Base-by-base conservation (phyloP, 2,797 vertebrate genomes). In the Sebastes goodei region DNA sequence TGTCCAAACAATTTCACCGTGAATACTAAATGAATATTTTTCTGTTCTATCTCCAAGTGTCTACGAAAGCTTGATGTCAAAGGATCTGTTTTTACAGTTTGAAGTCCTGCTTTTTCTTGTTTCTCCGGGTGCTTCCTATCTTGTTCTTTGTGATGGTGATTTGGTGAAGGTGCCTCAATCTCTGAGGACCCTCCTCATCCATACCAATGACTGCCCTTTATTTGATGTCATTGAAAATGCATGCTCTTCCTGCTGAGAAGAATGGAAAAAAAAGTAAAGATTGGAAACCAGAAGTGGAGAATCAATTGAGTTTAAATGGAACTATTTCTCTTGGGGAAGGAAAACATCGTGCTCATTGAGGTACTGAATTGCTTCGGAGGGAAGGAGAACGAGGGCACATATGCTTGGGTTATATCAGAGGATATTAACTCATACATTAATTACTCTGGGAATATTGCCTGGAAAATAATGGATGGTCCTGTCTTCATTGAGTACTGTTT, bases 291-390 rank as follows among this genome's bases (percentile, higher is more conserved):
- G 87, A 94, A 89, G 89, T 81, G 84, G 81, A 75, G 90, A 94
- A 95, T 95, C 93, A 96, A 93, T 95, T 92, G 93, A 88, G 91
- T 84, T 92, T 88, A 94, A 96, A 95, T 95, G 89, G 92, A 95
- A 93, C 82, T 80, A 84, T 82, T 92, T 88, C 94, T 94, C 93
- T 33, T 69, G 92, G 91, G 94, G 91, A 92, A 92, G 88, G 85
- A 87, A 94, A 94, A 93, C 92, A 93, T 93, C 90, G 92, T 74
- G 87, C 87, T 93, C 85, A 85, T 89, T 78, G 92, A 92, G 84
- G 81, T 87, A 78, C 91, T 82, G 86, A 93, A 96, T 94, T 95
- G 89, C 88, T 91, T 93, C 78, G 64, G 66, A 87, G 63, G 66
- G 38, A 66, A 29, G 63, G 76, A 76, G 74, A 74, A 74, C 7